Base-by-base conservation (phyloP, 2,797 vertebrate genomes). In the Sebastes ruberrimus region DNA sequence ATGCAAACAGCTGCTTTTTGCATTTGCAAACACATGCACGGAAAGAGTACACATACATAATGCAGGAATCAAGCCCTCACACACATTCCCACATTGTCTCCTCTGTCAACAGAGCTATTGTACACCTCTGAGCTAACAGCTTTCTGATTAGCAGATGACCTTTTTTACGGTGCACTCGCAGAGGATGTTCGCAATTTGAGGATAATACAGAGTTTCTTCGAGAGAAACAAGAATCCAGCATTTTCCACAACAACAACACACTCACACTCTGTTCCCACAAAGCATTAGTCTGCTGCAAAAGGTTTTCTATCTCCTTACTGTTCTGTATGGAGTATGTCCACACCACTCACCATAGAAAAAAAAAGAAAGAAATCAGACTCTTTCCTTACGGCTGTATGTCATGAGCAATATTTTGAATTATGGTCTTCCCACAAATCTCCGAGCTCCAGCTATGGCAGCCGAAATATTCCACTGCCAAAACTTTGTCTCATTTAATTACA, bases 401-500 rank as follows among this genome's bases (percentile, higher is more conserved):
- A 71, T 28, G 8, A 79, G 62, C 11, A 71, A 25, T 49, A 78
- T 76, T 62, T 70, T 25, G 62, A 88, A 56, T 78, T 27, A 77
- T 65, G 60, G 20, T 33, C 23, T 81, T 78, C 86, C 74, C 73
- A 74, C 42, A 71, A 68, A 71, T 59, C 64, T 78, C 80, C 2
- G 27, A 74, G 61, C 75, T 78, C 55, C 27, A 53, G 53, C 16
- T 53, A 14, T 61, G 23, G 65, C 62, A 52, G 8, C 55, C 71
- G 62, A 73, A 81, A 52, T 6, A 30, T 11, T 46, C 33, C 6
- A 28, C 68, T 63, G 81, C 79, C 85, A 89, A 61, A 86, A 35
- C 46, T 4, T 61, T 71, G 77, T 77, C 75, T 80, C 27, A 35
- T 78, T 87, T 85, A 79, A 88, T 92, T 74, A 85, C 57, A 42